Percentiles rank a stretch among this genome's conserved stretches.
Conservation (phyloP, 2,888 invertebrate genomes). For the Pseudanteris insignis region DNA sequence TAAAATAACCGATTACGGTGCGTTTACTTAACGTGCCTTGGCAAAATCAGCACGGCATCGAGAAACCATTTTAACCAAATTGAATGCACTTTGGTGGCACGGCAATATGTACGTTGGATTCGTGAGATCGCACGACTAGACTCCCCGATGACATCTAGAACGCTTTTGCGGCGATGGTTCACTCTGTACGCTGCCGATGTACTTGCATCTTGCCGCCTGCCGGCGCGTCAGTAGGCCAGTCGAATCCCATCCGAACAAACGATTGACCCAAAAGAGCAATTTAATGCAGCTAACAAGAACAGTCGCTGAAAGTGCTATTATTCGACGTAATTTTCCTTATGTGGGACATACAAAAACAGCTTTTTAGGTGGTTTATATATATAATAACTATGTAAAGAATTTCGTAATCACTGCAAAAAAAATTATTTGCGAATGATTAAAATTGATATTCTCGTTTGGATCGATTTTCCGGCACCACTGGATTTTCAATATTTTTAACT, state of each 20-base stretch:
- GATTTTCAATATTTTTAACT: too few species aligned
- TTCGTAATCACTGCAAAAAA: too few species aligned
- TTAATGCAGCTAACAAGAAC: constrained; percentile 35
- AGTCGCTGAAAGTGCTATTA: constrained; percentile 34
- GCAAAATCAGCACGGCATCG: constrained; percentile 29
- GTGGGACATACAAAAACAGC: constrained; percentile 10
- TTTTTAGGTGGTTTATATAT: too few species aligned
- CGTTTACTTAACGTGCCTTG: constrained; percentile 13
- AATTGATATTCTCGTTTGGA: too few species aligned
- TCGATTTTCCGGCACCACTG: too few species aligned
- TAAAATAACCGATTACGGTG: constrained; percentile 5
- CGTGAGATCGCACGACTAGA: constrained; percentile 4
- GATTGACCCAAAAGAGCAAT: constrained; percentile 37
- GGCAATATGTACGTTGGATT: constrained; percentile 23
- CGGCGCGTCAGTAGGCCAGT: constrained; percentile 37
- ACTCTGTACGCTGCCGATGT: constrained; percentile 34
- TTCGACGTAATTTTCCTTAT: constrained; percentile 22
- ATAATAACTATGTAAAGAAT: too few species aligned
- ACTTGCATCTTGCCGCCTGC: constrained; percentile 41
- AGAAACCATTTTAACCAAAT: constrained; percentile 29
- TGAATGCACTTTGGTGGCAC: constrained; percentile 32
- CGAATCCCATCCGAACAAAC: constrained; percentile 32
- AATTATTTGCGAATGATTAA: too few species aligned
- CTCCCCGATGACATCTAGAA: constrained; percentile 35
- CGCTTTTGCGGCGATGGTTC: constrained; percentile 23